Percentiles rank a stretch among this genome's conserved stretches.
Conservation (phyloP, 2,797 vertebrate species). For the Avahi laniger region DNA sequence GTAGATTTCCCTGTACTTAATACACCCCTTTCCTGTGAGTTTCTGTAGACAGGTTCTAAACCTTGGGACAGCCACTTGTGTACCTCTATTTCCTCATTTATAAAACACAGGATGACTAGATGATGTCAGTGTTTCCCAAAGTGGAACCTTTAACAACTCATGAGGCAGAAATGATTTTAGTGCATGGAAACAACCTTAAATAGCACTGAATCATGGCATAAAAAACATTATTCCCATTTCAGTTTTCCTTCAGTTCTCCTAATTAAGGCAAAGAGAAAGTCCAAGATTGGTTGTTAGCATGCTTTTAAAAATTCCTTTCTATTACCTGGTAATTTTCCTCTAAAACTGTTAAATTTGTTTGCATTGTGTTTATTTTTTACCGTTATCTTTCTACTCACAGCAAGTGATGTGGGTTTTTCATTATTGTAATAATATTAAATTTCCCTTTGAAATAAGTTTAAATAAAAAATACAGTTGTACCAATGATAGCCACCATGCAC, state of each 20-base stretch:
- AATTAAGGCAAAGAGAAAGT: not conserved
- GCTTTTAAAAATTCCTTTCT: not conserved
- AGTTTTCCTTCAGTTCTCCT: not conserved
- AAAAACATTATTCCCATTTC: not conserved
- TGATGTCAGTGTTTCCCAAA: not conserved
- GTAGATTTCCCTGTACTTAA: not conserved
- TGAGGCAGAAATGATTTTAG: not conserved
- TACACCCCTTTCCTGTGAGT: not conserved
- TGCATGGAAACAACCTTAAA: not conserved
- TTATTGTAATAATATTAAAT: not conserved
- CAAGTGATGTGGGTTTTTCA: not conserved
- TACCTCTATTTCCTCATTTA: not conserved
- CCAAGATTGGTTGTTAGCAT: not conserved
- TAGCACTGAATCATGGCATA: not conserved
- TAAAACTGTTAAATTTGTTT: not conserved
- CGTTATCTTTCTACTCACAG: not conserved
- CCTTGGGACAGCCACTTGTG: not conserved
- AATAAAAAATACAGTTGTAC: not conserved
- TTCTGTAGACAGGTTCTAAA: not conserved
- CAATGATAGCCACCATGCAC: not conserved
- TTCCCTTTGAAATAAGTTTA: conserved; percentile 43
- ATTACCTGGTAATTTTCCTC: not conserved
- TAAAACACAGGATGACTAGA: not conserved
- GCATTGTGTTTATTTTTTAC: not conserved
- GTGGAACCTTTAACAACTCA: not conserved